Evolutionary conservation across 2,888 invertebrate species (phyloP).

Genomic region (Neoitamus cyanurus): DNA sequence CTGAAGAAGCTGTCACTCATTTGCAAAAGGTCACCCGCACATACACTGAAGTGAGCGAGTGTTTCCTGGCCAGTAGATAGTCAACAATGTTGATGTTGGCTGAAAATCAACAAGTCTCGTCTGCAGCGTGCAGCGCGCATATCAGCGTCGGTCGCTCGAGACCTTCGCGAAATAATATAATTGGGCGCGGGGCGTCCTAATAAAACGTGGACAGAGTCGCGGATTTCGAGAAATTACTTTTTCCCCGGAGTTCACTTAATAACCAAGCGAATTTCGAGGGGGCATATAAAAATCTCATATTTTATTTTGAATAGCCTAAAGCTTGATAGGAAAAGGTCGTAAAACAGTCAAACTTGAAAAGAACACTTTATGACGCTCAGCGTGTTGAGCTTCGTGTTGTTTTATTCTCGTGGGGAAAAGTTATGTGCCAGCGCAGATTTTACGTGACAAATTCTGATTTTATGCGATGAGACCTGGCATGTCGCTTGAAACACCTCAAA

Average conservation of each 20-base stretch:
- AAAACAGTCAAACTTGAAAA: conserved; percentile 39
- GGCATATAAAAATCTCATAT: conserved; percentile 23
- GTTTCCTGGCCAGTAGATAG: background rate
- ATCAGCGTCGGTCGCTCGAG: background rate
- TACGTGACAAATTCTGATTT: conserved; percentile 12
- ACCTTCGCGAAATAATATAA: background rate
- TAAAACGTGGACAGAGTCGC: background rate
- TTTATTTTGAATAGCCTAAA: conserved; percentile 32
- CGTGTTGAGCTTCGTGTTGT: background rate
- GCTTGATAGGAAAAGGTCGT: conserved; percentile 32
- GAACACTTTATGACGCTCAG: conserved; percentile 11
- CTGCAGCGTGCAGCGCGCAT: background rate
- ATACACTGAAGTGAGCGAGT: background rate
- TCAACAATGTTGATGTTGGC: background rate
- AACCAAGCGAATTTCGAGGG: background rate
- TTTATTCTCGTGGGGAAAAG: conserved; percentile 9
- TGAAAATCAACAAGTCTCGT: background rate
- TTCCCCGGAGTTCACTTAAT: background rate
- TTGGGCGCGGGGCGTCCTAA: background rate
- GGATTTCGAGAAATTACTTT: background rate
- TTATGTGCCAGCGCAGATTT: conserved; percentile 15
- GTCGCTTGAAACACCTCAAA: background rate
- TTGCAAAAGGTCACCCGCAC: background rate
- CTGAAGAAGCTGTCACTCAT: background rate
- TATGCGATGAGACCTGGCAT: background rate